Conservation (phyloP, 2,113 vertebrate genomes). For the Ceratotherium simum region DNA sequence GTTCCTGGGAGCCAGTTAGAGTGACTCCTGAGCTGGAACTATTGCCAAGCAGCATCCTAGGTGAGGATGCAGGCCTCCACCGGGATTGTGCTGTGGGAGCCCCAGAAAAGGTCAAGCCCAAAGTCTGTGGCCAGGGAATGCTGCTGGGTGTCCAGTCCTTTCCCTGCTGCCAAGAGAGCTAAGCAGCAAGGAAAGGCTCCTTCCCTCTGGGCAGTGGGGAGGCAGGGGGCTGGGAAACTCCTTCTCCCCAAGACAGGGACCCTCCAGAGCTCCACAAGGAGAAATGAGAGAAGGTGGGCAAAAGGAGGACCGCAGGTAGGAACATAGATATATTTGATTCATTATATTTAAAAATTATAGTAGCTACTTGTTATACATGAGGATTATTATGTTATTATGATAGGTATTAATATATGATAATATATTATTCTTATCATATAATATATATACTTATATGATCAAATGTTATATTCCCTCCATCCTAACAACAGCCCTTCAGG, state of each 20-base stretch:
- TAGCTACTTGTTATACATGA: background rate
- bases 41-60: background rate
- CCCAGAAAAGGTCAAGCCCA: background rate
- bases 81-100: rapidly evolving
- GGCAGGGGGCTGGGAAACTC: background rate
- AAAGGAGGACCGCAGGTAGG: background rate
- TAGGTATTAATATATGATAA: background rate
- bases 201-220: background rate
- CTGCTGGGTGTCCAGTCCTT: background rate
- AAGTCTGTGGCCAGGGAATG: background rate
- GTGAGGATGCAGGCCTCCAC: background rate
- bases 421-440: background rate
- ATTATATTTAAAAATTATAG: background rate
- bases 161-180: background rate
- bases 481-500: background rate
- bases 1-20: background rate
- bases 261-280: background rate
- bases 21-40: rapidly evolving
- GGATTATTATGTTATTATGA: background rate
- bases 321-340: background rate
- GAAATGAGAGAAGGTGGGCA: background rate
- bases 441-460: background rate
- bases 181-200: background rate
- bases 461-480: background rate
- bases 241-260: background rate